These are phyloP conservation scores for Calidris pugnax DNA, from an alignment of 2,113 vertebrate genomes.

Conservation along the genomic window DNA sequence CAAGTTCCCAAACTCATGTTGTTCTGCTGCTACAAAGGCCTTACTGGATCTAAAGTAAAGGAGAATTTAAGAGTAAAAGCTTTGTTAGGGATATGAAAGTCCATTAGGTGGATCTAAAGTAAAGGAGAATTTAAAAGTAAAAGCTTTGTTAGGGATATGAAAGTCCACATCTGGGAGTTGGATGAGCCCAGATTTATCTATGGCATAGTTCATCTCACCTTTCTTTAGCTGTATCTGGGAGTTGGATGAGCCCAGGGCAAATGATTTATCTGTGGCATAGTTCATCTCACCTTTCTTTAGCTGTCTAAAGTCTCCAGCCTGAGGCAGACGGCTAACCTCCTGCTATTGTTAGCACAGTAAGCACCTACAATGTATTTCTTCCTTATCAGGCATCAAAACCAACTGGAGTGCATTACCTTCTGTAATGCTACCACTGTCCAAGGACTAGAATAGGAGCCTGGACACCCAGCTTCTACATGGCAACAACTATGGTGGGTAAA, in stretches of 20 bases:
- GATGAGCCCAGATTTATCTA: too few relatives aligned
- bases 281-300: neutral
- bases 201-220: too few relatives aligned
- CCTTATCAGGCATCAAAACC: neutral
- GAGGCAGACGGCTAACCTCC: neutral
- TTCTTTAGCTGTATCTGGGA: too few relatives aligned
- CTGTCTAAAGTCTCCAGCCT: neutral
- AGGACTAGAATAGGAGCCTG: neutral
- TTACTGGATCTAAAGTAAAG: neutral
- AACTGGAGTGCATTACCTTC: neutral
- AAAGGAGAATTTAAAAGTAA: too few relatives aligned
- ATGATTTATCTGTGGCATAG: neutral
- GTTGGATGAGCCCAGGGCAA: neutral
- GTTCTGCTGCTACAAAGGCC: neutral
- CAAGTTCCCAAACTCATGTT: neutral
- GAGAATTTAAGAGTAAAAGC: neutral
- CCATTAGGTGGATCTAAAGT: too few relatives aligned
- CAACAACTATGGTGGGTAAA: neutral
- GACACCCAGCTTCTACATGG: neutral
- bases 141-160: too few relatives aligned
- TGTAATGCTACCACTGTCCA: neutral
- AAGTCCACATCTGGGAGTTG: too few relatives aligned
- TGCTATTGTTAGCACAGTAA: neutral
- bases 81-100: neutral
- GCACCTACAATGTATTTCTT: neutral